Percentiles rank a stretch among this genome's conserved stretches.
Conservation (phyloP, 2,113 vertebrate genomes). For the Callipepla squamata region DNA sequence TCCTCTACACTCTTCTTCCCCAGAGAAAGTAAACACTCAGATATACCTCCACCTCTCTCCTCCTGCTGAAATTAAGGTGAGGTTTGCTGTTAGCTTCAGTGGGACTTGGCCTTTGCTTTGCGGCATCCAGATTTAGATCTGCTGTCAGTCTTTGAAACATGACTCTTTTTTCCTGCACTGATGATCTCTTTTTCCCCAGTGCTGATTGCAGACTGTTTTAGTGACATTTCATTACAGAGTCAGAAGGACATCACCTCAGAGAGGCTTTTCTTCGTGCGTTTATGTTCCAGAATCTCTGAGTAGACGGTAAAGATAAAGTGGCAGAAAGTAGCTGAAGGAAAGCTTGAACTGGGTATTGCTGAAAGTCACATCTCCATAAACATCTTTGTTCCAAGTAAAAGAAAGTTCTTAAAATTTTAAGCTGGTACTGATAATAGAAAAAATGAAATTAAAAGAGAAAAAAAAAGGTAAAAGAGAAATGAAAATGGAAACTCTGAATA, state of each 20-base stretch:
- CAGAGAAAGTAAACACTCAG: background rate
- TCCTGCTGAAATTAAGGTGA: background rate
- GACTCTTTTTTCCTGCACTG: background rate
- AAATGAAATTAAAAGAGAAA: background rate
- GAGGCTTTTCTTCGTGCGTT: background rate
- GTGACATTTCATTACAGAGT: conserved; percentile 31
- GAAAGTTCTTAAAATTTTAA: conserved; percentile 24
- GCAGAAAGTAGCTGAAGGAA: background rate
- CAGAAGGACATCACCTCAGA: background rate
- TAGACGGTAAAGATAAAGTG: background rate
- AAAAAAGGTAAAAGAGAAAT: background rate
- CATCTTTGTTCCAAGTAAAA: background rate
- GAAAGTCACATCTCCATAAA: background rate
- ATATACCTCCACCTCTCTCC: background rate
- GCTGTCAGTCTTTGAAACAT: conserved; percentile 22
- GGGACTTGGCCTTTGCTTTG: background rate
- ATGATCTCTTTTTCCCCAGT: background rate
- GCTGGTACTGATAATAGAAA: background rate
- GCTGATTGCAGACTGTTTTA: background rate
- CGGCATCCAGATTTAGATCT: background rate
- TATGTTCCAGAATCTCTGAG: background rate
- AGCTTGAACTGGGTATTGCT: background rate
- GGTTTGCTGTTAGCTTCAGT: background rate
- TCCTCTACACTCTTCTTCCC: background rate
- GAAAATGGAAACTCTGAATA: conserved; percentile 5